Evolutionary conservation across 2,888 invertebrate genomes (phyloP).

Genomic region (Apamea sordens): DNA sequence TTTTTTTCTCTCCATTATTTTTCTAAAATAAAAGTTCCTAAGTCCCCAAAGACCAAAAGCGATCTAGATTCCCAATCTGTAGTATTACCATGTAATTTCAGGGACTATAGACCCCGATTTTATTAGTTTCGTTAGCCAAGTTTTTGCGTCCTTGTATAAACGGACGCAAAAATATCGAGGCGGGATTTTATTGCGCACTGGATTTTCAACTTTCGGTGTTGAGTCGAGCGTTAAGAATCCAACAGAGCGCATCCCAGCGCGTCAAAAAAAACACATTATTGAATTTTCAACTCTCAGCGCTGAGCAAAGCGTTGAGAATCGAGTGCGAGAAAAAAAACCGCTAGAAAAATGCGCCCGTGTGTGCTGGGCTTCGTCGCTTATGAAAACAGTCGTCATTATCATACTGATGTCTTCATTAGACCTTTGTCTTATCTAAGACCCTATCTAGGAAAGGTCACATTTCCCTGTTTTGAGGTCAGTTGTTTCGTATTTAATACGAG

Average conservation of each 20-base stretch:
- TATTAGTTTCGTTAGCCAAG: not conserved
- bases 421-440: not conserved
- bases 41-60: not conserved
- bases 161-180: too few species aligned
- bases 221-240: too few species aligned
- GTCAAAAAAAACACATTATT: too few species aligned
- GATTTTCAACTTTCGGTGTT: too few species aligned
- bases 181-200: too few species aligned
- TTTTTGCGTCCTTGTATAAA: too few species aligned
- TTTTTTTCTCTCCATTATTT: not conserved
- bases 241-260: too few species aligned
- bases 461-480: not conserved
- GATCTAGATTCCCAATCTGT: conserved; percentile 2
- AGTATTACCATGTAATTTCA: conserved; percentile 25
- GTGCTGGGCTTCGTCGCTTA: not conserved
- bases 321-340: too few species aligned
- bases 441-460: not conserved
- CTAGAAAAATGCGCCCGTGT: too few species aligned
- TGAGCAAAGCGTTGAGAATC: too few species aligned
- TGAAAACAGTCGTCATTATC: conserved; percentile 12
- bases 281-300: too few species aligned
- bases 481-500: too few species aligned
- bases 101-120: not conserved
- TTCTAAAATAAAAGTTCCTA: not conserved
- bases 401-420: conserved; percentile 23